These are phyloP conservation scores for Lithobates pipiens DNA, from an alignment of 2,797 vertebrate species.

Conservation along the genomic window DNA sequence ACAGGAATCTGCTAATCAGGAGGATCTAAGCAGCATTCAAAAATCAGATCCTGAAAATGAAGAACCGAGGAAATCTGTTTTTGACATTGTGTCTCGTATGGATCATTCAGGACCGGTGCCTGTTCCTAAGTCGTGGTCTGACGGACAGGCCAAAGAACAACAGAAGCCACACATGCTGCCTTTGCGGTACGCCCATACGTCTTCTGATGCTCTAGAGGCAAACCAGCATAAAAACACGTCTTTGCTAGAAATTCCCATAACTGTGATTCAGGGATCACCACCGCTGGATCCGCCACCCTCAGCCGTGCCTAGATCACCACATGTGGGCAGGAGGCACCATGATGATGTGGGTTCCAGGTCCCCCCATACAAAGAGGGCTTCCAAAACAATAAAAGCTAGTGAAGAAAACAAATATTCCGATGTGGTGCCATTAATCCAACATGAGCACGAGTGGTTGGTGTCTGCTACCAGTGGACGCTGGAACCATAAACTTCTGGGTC, in stretches of 20 bases:
- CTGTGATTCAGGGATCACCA: too few relatives aligned
- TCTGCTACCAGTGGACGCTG: slow-evolving; percentile 83
- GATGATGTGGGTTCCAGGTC: slow-evolving; percentile 68
- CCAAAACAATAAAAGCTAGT: slow-evolving; percentile 70
- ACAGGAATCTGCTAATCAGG: not conserved
- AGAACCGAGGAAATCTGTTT: slow-evolving; percentile 67
- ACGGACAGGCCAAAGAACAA: slow-evolving; percentile 8
- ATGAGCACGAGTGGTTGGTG: slow-evolving; percentile 89
- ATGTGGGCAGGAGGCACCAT: slow-evolving; percentile 64
- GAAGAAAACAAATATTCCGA: slow-evolving; percentile 73
- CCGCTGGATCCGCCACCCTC: slow-evolving; percentile 6
- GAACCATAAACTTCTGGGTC: slow-evolving; percentile 84
- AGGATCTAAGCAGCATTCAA: not conserved
- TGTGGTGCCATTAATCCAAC: slow-evolving; percentile 78
- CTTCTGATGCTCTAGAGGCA: slow-evolving; percentile 31
- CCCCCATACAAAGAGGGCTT: slow-evolving; percentile 71
- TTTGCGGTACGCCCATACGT: slow-evolving; percentile 76
- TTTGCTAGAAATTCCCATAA: not conserved
- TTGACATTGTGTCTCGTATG: slow-evolving; percentile 59
- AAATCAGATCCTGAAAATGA: slow-evolving; percentile 3
- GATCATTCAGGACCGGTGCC: slow-evolving; percentile 44
- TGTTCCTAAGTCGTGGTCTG: slow-evolving; percentile 44
- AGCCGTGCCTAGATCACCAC: slow-evolving; percentile 36
- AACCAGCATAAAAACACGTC: slow-evolving; percentile 22
- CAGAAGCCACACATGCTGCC: slow-evolving; percentile 83